Evolutionary conservation across 2,113 vertebrate species (phyloP).

Genomic region (Damaliscus lunatus): DNA sequence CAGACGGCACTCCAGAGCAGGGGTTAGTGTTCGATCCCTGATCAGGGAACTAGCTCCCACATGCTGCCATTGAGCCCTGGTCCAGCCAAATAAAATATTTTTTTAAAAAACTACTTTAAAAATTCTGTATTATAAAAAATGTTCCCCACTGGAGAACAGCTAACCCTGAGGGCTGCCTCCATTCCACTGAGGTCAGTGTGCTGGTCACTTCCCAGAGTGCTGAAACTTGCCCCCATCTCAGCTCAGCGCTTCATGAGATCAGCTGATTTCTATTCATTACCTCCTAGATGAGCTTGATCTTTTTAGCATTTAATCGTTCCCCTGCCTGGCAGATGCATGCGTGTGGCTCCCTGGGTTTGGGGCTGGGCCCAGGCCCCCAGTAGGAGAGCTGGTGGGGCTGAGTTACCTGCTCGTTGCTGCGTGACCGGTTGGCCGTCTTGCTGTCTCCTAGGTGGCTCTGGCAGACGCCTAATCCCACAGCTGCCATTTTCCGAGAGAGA

Average conservation of each 20-base stretch:
- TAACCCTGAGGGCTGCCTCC: neutral
- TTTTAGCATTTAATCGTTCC: neutral
- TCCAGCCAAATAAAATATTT: neutral
- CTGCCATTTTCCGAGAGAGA: slow-evolving; percentile 65
- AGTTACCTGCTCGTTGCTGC: neutral
- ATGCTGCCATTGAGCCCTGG: neutral
- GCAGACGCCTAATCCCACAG: slow-evolving; percentile 89
- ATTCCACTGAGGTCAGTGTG: neutral
- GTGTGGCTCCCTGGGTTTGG: neutral
- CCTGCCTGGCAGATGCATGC: neutral
- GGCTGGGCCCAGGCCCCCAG: neutral
- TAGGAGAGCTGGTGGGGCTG: neutral
- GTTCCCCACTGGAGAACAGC: neutral
- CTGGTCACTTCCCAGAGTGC: neutral
- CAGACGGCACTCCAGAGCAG: neutral
- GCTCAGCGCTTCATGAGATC: neutral
- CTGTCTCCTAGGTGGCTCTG: slow-evolving; percentile 88
- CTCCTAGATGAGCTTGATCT: neutral
- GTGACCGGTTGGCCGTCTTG: slow-evolving; percentile 3
- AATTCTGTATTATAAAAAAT: neutral
- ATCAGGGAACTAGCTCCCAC: neutral
- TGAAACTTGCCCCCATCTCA: neutral
- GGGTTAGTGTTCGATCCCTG: neutral
- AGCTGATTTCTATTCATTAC: neutral
- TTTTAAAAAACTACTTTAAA: neutral